These are phyloP conservation scores for Oryzias dopingdopingensis DNA, from an alignment of 2,797 vertebrate species.

Conservation along the genomic window DNA sequence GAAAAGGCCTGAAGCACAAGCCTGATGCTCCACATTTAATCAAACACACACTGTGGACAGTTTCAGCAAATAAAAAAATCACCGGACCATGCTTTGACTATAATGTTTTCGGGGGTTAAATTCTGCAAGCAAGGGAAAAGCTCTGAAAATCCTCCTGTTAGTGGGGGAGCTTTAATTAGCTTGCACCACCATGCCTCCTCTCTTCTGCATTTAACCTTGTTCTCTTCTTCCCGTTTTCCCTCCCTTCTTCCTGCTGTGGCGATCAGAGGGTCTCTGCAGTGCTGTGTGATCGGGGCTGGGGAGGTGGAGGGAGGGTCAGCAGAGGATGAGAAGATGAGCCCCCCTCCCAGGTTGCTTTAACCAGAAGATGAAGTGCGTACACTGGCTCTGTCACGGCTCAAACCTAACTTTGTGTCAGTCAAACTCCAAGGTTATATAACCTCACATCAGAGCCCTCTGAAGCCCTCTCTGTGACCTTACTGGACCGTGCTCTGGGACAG, in stretches of 20 bases:
- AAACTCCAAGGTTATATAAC: slow-evolving; percentile 56
- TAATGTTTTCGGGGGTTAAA: neutral
- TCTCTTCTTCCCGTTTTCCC: neutral
- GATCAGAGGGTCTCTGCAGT: slow-evolving; percentile 58
- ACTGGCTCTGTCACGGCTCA: slow-evolving; percentile 11
- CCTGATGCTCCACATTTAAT: too few species aligned
- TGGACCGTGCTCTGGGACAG: slow-evolving; percentile 35
- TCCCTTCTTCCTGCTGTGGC: slow-evolving; percentile 19
- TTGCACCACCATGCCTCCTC: neutral
- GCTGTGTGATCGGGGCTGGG: slow-evolving; percentile 23
- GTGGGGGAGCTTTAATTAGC: slow-evolving; percentile 1
- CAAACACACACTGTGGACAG: too few species aligned
- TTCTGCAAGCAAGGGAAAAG: neutral
- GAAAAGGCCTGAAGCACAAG: too few species aligned
- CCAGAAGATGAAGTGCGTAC: slow-evolving; percentile 47
- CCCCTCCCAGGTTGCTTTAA: slow-evolving; percentile 34
- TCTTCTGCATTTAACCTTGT: slow-evolving; percentile 4
- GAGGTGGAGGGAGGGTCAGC: slow-evolving; percentile 1
- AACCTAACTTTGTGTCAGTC: slow-evolving; percentile 35
- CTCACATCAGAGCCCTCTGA: slow-evolving; percentile 43
- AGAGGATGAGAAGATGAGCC: slow-evolving; percentile 17
- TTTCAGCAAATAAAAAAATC: too few species aligned
- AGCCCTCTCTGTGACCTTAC: slow-evolving; percentile 63
- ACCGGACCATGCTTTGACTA: too few species aligned
- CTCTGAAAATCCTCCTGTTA: neutral